A percentile compares a stretch with the other conserved stretches of the same genome.
These are phyloP conservation scores for Spondyliosoma cantharus DNA, from an alignment of 2,797 vertebrate genomes.

Conservation along the genomic window DNA sequence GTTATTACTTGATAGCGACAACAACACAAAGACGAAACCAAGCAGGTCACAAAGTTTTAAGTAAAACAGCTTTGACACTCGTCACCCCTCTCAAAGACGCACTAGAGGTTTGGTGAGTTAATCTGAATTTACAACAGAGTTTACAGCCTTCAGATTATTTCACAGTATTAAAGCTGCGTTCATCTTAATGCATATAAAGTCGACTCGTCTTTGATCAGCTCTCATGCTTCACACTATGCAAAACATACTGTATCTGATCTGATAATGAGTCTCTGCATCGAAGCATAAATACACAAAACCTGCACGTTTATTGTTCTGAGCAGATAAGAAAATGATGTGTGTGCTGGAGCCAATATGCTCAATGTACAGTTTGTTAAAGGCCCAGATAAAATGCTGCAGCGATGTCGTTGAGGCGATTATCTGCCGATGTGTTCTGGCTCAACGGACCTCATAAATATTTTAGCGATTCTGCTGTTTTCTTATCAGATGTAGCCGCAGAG, in stretches of 20 bases:
- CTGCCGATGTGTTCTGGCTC: slow-evolving; percentile 14
- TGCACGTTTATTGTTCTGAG: background rate
- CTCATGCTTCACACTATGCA: background rate
- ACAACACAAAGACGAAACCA: background rate
- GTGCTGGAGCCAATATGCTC: background rate
- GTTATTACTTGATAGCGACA: background rate
- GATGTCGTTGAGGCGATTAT: slow-evolving; percentile 12
- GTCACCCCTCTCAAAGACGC: rapidly evolving
- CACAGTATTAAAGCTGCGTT: background rate
- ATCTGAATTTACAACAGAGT: background rate
- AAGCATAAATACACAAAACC: background rate
- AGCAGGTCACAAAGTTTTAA: background rate
- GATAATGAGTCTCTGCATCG: background rate
- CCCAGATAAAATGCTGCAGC: background rate
- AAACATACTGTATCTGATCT: background rate
- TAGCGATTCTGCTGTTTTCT: slow-evolving; percentile 31
- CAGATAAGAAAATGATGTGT: background rate
- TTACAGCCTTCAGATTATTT: background rate
- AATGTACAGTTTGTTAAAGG: background rate
- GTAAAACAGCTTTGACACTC: background rate
- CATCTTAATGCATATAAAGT: background rate
- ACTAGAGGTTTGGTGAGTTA: background rate
- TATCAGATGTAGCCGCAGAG: slow-evolving; percentile 23
- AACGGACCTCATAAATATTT: slow-evolving; percentile 48
- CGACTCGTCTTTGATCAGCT: background rate